Evolutionary conservation across 1,140 invertebrate species (phyloP).

Genomic region (Portunus trituberculatus): DNA sequence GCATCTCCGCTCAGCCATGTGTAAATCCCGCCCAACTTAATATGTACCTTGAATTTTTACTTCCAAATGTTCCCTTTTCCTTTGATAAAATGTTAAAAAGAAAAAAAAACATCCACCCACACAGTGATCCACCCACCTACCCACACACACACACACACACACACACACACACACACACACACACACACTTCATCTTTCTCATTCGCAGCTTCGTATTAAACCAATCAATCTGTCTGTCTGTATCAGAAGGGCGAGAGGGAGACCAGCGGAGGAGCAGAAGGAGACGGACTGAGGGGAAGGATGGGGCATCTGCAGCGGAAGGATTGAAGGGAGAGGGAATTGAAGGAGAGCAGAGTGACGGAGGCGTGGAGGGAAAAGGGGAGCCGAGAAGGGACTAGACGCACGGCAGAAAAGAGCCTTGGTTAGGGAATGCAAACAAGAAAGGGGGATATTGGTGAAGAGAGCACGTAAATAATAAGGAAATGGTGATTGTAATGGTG

Average conservation of each 20-base stretch:
- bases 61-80: background rate
- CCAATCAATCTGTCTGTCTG: constrained; percentile 6
- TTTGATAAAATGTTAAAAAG: too few relatives aligned
- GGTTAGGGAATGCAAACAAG: background rate
- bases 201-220: background rate
- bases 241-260: background rate
- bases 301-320: background rate
- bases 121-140: too few relatives aligned
- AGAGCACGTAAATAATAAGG: too few relatives aligned
- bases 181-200: too few relatives aligned
- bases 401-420: background rate
- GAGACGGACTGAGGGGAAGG: background rate
- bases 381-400: background rate
- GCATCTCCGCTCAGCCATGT: background rate
- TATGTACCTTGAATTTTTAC: background rate
- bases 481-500: too few relatives aligned
- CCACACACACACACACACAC: too few relatives aligned
- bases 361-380: background rate
- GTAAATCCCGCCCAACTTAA: background rate
- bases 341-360: background rate
- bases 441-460: too few relatives aligned
- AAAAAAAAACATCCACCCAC: too few relatives aligned
- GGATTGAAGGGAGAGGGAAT: background rate
- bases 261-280: background rate
- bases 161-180: too few relatives aligned